Conservation (phyloP, 1,140 invertebrate genomes). For the Daktulosphaira vitifoliae region DNA sequence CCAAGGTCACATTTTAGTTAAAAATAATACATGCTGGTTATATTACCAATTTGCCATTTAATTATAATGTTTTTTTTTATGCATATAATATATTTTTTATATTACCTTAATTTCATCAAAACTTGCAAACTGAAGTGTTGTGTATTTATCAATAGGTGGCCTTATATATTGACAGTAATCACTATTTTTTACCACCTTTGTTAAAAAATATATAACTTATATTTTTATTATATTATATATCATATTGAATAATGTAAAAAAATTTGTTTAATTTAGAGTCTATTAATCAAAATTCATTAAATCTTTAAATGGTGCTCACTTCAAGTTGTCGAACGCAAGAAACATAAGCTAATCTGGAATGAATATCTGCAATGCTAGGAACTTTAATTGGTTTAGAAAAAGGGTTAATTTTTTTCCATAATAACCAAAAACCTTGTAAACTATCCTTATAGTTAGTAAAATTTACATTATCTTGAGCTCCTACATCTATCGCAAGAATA, state of each 20-base stretch:
- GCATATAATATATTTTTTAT: background rate
- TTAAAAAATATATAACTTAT: background rate
- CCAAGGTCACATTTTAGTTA: too few species aligned
- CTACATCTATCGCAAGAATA: slow-evolving; percentile 96
- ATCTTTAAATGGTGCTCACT: too few species aligned
- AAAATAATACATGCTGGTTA: too few species aligned
- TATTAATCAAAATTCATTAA: too few species aligned
- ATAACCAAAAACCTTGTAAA: slow-evolving; percentile 94
- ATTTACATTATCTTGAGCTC: slow-evolving; percentile 91
- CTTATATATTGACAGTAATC: slow-evolving; percentile 98
- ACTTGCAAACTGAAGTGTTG: slow-evolving; percentile 91
- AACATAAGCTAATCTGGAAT: slow-evolving; percentile 94
- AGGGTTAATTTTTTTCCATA: slow-evolving; percentile 93
- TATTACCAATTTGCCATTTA: too few species aligned
- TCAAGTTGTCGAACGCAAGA: slow-evolving; percentile 95
- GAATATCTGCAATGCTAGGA: slow-evolving; percentile 91
- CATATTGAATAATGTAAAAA: too few species aligned
- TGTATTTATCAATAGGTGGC: slow-evolving; percentile 94
- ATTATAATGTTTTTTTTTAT: too few species aligned
- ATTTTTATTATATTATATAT: too few species aligned
- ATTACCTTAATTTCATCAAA: slow-evolving; percentile 87
- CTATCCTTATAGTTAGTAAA: slow-evolving; percentile 97
- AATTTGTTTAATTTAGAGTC: too few species aligned
- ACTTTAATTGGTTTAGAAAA: slow-evolving; percentile 84
- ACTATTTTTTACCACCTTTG: slow-evolving; percentile 85